phyloP scores from a whole-genome alignment of 64 coral and sea anemone species.

The Dendronephthya gigantea region DNA sequence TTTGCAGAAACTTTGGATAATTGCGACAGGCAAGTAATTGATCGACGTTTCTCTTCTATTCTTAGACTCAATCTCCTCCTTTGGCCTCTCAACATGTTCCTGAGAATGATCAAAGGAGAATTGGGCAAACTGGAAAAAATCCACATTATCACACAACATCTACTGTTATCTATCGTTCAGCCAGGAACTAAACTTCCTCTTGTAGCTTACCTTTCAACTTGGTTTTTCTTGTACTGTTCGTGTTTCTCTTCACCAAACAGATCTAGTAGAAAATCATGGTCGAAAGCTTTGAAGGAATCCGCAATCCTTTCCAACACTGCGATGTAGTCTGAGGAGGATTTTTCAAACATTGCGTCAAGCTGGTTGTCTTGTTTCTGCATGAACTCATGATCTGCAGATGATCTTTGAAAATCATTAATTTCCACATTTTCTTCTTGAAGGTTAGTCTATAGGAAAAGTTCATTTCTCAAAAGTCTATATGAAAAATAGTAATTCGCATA shows the following conservation, averaged over 20 bases:
- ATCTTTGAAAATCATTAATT: too few relatives aligned
- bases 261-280: not conserved
- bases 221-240: not conserved
- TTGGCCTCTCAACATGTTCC: not conserved
- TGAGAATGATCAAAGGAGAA: not conserved
- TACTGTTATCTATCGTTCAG: not conserved
- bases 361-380: too few relatives aligned
- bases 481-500: too few relatives aligned
- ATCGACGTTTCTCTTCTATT: not conserved
- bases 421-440: too few relatives aligned
- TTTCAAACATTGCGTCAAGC: not conserved
- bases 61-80: not conserved
- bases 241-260: not conserved
- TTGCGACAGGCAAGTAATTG: not conserved
- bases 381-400: too few relatives aligned
- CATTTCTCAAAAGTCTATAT: too few relatives aligned
- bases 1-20: not conserved
- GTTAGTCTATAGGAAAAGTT: too few relatives aligned
- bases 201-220: not conserved
- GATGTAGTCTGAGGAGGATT: not conserved
- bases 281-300: not conserved
- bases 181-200: not conserved
- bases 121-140: not conserved
- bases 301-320: not conserved
- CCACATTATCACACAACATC: too few relatives aligned